Evolutionary conservation across 1,140 invertebrate species (phyloP).

Genomic region (Listronotus oregonensis): DNA sequence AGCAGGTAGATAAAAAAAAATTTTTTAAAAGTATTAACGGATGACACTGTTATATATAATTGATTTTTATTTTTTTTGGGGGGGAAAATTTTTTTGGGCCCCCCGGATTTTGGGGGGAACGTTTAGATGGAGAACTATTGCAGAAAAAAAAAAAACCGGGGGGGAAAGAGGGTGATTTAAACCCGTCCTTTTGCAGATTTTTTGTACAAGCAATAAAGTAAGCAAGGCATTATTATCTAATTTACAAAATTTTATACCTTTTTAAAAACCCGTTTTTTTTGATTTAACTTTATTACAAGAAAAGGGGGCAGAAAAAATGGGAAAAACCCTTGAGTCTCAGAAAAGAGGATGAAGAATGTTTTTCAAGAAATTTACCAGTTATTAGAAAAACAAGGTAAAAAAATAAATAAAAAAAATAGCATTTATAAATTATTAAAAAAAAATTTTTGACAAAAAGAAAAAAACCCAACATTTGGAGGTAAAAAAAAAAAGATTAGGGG

Average conservation of each 20-base stretch:
- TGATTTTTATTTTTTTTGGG: no score
- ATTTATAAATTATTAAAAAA: no score
- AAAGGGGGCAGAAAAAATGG: constrained; percentile 86
- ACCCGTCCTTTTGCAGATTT: constrained; percentile 84
- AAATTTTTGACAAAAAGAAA: no score
- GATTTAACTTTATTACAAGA: constrained; percentile 79
- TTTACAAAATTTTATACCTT: constrained; percentile 14
- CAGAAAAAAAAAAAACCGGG: constrained; percentile 72
- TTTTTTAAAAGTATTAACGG: constrained; percentile 13
- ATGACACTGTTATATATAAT: no score
- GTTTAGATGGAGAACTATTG: constrained; percentile 90
- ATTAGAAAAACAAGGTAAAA: constrained; percentile 83
- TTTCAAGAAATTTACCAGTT: constrained; percentile 80
- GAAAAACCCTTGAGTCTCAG: constrained; percentile 80
- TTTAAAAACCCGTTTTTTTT: no score
- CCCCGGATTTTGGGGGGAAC: constrained; percentile 96
- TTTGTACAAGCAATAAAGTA: constrained; percentile 90
- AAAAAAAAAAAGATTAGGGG: no score
- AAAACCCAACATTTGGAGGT: no score
- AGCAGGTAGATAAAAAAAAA: constrained; percentile 64
- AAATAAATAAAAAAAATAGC: no score
- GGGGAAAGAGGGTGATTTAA: constrained; percentile 68
- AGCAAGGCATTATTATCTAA: not conserved
- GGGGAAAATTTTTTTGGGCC: constrained; percentile 72
- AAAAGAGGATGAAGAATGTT: constrained; percentile 85